phyloP scores from a whole-genome alignment of 2,113 vertebrate species.

The Bubo blakistoni region DNA sequence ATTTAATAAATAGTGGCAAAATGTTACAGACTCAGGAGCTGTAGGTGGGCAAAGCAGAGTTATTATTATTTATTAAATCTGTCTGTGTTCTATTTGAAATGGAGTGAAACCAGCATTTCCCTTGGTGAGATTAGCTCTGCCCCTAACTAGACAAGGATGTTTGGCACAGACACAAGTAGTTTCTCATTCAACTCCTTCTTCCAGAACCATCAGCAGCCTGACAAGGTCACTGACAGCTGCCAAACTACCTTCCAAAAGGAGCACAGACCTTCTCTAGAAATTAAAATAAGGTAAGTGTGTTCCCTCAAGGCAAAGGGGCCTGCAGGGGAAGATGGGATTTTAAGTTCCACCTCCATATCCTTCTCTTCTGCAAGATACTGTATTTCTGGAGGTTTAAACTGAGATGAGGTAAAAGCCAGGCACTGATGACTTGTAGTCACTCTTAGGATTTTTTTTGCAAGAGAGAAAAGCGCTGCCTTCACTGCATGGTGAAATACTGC shows the following conservation, averaged over 20 bases:
- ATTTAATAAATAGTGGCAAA: neutral
- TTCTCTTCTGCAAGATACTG: neutral
- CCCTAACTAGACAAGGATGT: neutral
- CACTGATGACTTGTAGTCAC: neutral
- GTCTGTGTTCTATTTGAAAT: neutral
- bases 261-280: neutral
- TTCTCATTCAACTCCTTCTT: neutral
- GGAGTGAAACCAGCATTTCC: neutral
- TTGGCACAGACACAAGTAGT: neutral
- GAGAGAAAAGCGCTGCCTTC: neutral
- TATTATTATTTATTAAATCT: neutral
- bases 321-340: neutral
- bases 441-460: neutral
- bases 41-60: neutral
- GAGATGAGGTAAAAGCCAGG: neutral
- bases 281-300: neutral
- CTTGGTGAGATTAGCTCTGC: neutral
- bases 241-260: neutral
- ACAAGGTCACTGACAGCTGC: neutral
- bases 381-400: neutral
- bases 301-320: neutral
- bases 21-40: neutral
- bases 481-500: neutral
- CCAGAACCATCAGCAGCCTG: neutral
- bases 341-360: neutral